phyloP scores from a whole-genome alignment of 2,797 vertebrate genomes.

The Sebastes melanostomus region DNA sequence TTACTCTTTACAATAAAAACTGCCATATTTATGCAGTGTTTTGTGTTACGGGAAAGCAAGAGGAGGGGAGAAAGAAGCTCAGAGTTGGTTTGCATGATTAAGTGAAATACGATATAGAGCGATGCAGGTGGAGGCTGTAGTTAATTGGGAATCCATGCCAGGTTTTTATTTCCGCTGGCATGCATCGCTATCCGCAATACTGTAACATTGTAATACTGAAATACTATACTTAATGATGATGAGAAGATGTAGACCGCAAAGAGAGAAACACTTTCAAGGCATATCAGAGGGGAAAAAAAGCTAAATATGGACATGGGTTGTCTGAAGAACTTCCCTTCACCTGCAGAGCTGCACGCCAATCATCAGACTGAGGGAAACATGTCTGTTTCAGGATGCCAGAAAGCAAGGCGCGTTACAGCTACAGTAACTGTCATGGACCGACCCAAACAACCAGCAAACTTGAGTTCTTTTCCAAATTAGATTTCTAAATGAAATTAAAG shows the following conservation, averaged over 20 bases:
- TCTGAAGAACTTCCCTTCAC: slow-evolving; percentile 10
- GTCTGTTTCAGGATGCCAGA: slow-evolving; percentile 9
- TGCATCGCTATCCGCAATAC: not conserved
- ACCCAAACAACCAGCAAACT: slow-evolving; percentile 36
- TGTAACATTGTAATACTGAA: not conserved
- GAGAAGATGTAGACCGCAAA: not conserved
- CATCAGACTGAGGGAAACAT: slow-evolving; percentile 17
- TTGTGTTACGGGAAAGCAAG: not conserved
- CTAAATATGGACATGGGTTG: slow-evolving; percentile 15
- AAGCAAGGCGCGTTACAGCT: not conserved
- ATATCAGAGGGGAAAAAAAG: not conserved
- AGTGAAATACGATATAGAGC: not conserved
- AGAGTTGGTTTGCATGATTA: not conserved
- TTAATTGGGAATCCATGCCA: not conserved
- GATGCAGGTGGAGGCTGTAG: not conserved
- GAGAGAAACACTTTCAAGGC: not conserved
- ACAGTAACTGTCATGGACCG: slow-evolving; percentile 3
- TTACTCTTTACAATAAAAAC: not conserved
- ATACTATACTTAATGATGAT: not conserved
- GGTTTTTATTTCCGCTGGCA: not conserved
- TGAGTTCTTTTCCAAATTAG: not conserved
- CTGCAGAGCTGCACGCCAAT: not conserved
- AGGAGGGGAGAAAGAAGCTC: not conserved
- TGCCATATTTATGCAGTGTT: slow-evolving; percentile 8
- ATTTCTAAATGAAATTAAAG: slow-evolving; percentile 26